Evolutionary conservation across 2,113 vertebrate genomes (phyloP), one percentile per base, ranked within the genome.

Genomic region (Coryphaenoides rupestris): DNA sequence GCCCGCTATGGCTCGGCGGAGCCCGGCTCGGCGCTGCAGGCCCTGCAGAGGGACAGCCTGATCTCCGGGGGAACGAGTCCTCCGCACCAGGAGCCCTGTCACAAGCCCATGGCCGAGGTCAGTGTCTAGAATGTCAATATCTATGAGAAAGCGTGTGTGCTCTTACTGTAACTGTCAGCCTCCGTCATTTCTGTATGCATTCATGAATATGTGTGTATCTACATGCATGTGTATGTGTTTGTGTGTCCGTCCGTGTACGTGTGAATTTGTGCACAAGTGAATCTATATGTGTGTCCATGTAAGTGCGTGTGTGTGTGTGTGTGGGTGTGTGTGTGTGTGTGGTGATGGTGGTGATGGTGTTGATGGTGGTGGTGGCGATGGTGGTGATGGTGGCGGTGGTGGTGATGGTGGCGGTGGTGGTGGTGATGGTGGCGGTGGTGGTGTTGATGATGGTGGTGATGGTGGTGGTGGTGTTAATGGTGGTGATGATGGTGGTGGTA

Each of bases 81-180:
- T 1, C 52, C 89, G 63, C 87, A 89, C 58, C 91, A 93, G 74
- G 92, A 92, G 0, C 93, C 96, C 54, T 95, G 96, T 58, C 96
- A 98, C 66, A 95, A 93, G 72, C 95, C 95, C 0, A 93, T 97
- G 86, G 92, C 87, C 81, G 96, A 98, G 95, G 97, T 98, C 55
- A 72, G 81, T 74, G 28, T 40, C 33, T 12, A 40, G 9, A 7
- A 1, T 40, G 33, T 40, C 33, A 40, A 40, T 40, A 12, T 9
- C 13, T 40, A n/a, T n/a, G n/a, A n/a, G n/a, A n/a, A n/a, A n/a
- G n/a, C n/a, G n/a, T n/a, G n/a, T n/a, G n/a, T n/a, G n/a, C n/a
- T n/a, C n/a, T n/a, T n/a, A n/a, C n/a, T 40, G 5, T 40, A 12
- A 10, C 24, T 40, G 33, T 40, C 33, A 40, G 2, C 33, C 9